Conservation (phyloP, 2,888 invertebrate genomes). For the Plebejus anna region DNA sequence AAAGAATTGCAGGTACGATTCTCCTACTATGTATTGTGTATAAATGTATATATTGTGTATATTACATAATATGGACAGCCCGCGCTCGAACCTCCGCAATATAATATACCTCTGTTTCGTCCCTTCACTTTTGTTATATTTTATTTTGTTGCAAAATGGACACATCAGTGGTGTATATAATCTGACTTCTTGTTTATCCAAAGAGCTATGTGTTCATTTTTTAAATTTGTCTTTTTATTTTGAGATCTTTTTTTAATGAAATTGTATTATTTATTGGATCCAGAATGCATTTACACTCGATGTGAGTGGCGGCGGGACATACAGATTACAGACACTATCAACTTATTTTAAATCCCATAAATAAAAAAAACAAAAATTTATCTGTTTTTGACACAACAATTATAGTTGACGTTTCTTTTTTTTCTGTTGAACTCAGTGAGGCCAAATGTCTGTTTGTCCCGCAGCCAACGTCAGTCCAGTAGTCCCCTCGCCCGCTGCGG, state of each 20-base stretch:
- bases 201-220: slow-evolving; percentile 77
- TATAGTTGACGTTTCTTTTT: neutral
- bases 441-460: slow-evolving; percentile 1
- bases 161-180: slow-evolving; percentile 56
- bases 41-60: slow-evolving; percentile 1
- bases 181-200: slow-evolving; percentile 63
- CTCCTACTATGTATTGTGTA: neutral
- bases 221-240: slow-evolving; percentile 53
- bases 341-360: neutral
- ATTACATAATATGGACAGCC: neutral
- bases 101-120: slow-evolving; percentile 33
- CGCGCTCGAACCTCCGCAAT: slow-evolving; percentile 9
- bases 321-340: neutral
- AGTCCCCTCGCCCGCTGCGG: neutral
- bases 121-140: slow-evolving; percentile 32
- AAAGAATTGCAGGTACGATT: slow-evolving; percentile 6
- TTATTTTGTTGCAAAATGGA: slow-evolving; percentile 44
- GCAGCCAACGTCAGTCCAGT: slow-evolving; percentile 7
- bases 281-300: slow-evolving; percentile 71
- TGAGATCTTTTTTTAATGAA: slow-evolving; percentile 51
- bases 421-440: neutral
- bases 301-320: slow-evolving; percentile 32
- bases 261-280: slow-evolving; percentile 73
- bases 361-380: too few relatives aligned
- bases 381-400: neutral